These are phyloP conservation scores for Mylabris sibirica DNA, from an alignment of 2,888 invertebrate species.

Conservation along the genomic window DNA sequence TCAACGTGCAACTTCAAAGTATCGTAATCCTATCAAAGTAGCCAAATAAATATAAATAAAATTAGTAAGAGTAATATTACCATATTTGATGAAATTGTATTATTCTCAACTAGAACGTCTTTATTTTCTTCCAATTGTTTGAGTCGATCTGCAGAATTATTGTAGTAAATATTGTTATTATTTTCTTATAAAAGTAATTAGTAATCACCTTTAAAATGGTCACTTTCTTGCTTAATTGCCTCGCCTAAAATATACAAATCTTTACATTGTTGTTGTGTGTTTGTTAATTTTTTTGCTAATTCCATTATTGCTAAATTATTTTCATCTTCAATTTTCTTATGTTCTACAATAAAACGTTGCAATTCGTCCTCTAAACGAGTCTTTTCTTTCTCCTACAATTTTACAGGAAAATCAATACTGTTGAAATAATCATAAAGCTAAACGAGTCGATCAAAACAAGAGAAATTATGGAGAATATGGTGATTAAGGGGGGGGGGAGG, in stretches of 20 bases:
- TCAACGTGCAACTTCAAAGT: slow-evolving; percentile 42
- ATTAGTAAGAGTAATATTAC: slow-evolving; percentile 1
- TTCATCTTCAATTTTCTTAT: slow-evolving; percentile 40
- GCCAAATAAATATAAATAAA: neutral
- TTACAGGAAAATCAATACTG: slow-evolving; percentile 9
- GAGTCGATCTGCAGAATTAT: slow-evolving; percentile 35
- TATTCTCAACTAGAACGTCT: neutral
- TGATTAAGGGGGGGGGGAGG: too few relatives aligned
- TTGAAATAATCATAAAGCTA: neutral
- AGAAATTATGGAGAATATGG: too few relatives aligned
- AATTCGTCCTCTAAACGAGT: slow-evolving; percentile 43
- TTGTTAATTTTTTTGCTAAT: slow-evolving; percentile 46
- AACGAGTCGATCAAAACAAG: too few relatives aligned
- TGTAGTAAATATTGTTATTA: slow-evolving; percentile 11
- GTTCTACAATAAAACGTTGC: slow-evolving; percentile 40
- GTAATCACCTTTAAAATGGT: slow-evolving; percentile 48
- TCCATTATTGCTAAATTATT: slow-evolving; percentile 40
- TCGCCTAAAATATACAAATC: slow-evolving; percentile 49
- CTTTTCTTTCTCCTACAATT: slow-evolving; percentile 47
- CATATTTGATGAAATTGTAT: neutral
- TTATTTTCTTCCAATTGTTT: slow-evolving; percentile 27
- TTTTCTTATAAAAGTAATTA: slow-evolving; percentile 12
- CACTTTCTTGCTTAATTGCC: slow-evolving; percentile 48
- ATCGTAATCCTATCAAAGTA: slow-evolving; percentile 40
- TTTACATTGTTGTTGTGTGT: slow-evolving; percentile 50